phyloP scores from a whole-genome alignment of 2,888 invertebrate genomes.

The Leptinotarsa juncta region DNA sequence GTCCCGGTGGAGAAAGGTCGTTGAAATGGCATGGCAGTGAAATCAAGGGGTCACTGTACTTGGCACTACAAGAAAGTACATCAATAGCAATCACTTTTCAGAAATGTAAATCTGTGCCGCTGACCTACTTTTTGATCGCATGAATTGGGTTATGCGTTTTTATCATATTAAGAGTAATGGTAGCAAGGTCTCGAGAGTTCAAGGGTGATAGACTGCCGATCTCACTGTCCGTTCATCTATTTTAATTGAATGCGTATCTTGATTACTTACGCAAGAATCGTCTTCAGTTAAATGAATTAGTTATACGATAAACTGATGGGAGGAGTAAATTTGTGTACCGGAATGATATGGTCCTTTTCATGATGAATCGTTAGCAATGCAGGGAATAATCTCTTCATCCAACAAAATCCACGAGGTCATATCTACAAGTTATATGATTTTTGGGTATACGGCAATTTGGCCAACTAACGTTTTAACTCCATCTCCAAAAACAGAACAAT shows the following conservation, averaged over 20 bases:
- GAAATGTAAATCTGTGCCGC: conserved; percentile 54
- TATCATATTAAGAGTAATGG: conserved; percentile 45
- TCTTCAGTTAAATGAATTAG: neutral
- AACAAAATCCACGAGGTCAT: too few species aligned
- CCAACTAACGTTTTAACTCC: too few species aligned
- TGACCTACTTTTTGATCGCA: conserved; percentile 52
- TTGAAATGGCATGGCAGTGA: conserved; percentile 54
- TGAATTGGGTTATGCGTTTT: conserved; percentile 60
- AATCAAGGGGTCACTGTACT: conserved; percentile 58
- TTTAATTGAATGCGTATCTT: conserved; percentile 15
- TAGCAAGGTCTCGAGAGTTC: conserved; percentile 51
- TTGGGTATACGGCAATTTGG: too few species aligned
- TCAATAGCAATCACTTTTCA: conserved; percentile 52
- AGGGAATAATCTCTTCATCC: too few species aligned
- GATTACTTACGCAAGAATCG: neutral
- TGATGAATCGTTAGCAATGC: neutral
- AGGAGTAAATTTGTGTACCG: neutral
- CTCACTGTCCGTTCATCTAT: conserved; percentile 21
- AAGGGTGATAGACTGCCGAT: conserved; percentile 44
- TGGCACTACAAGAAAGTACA: conserved; percentile 55
- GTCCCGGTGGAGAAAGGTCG: conserved; percentile 58
- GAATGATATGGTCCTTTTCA: neutral
- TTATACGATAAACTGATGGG: neutral
- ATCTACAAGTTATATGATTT: too few species aligned
- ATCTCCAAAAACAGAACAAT: too few species aligned